phyloP scores from a whole-genome alignment of 2,888 invertebrate genomes.

The Cryptus armator region DNA sequence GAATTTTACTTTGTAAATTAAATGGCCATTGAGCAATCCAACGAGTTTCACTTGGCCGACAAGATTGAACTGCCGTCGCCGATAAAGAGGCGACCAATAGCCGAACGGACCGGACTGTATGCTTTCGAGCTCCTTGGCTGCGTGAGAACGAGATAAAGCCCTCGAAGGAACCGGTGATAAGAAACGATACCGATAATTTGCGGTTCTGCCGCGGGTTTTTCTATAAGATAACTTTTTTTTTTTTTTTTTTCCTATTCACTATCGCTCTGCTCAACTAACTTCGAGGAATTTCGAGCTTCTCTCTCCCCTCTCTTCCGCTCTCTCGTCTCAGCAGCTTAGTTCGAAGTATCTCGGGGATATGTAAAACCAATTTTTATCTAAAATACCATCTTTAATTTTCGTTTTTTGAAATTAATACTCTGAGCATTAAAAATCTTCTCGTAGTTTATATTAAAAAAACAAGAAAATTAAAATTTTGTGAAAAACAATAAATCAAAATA shows the following conservation, averaged over 20 bases:
- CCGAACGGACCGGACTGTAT: neutral
- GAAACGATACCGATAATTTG: slow-evolving; percentile 50
- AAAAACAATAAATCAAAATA: no score
- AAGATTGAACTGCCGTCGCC: neutral
- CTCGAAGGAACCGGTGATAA: slow-evolving; percentile 40
- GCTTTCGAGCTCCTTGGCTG: neutral
- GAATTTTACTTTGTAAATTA: neutral
- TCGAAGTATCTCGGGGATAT: neutral
- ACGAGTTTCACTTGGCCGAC: neutral
- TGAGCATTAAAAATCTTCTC: no score
- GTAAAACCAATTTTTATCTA: neutral
- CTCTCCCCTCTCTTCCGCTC: neutral
- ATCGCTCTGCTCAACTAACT: slow-evolving; percentile 21
- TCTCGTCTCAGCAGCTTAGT: neutral
- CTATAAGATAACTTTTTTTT: slow-evolving; percentile 10
- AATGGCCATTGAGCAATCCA: slow-evolving; percentile 16
- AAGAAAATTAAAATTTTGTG: no score
- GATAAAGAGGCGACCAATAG: slow-evolving; percentile 14
- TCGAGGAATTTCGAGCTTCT: slow-evolving; percentile 11
- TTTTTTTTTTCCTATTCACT: neutral
- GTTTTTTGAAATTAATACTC: neutral
- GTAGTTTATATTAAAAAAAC: no score
- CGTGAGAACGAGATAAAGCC: slow-evolving; percentile 60
- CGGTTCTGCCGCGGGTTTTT: slow-evolving; percentile 29
- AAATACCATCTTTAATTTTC: neutral